Base-by-base conservation (phyloP, 2,797 vertebrate genomes). In the Cuniculus paca region DNA sequence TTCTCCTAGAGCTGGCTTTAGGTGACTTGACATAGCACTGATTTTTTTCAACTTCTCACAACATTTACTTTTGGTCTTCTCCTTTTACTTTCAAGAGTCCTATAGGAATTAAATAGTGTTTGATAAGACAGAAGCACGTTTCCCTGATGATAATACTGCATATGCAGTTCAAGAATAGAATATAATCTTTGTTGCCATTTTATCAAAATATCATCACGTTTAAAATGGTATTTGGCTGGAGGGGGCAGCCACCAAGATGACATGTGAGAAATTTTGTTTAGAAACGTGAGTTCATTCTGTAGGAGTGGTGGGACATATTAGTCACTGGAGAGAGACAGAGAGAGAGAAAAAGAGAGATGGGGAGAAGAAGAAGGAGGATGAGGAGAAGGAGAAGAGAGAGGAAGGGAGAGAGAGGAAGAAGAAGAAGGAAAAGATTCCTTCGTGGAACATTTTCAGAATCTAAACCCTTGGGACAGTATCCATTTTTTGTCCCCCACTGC, bases 311-410 rank as follows among this genome's bases (percentile, higher is more conserved):
- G 26, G 61, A 58, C 50, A 58, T 31, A 88, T 20, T 17, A 74
- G 5, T 3, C 13, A 4, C 14, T 20, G 36, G 26, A 63, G 20
- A 42, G 19, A 48, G 7, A 34, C 10, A 45, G 10, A 34, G 5
- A 3, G 22, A 26, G 54, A 12, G 7, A 36, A 6, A 22, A 6
- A 45, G 10, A 28, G 17, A 31, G 24, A 4, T 7, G 34, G 8
- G 5, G 9, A 56, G 7, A 2, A 10, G 34, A 6, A 2, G 17
- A 1, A 54, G 6, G 0, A 39, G 36, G 42, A 13, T 7, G 50
- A 50, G 9, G n/a, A 5, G 6, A 5, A 58, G 8, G 1, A 11
- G n/a, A 6, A 3, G 17, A 1, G 42, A 2, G 0, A 39, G 48
- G 34, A 13, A 19, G 36, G 20, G 11, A 31, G 26, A 2, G 14